Base-by-base conservation (phyloP, 1,140 invertebrate species). In the Eupeodes corollae region DNA sequence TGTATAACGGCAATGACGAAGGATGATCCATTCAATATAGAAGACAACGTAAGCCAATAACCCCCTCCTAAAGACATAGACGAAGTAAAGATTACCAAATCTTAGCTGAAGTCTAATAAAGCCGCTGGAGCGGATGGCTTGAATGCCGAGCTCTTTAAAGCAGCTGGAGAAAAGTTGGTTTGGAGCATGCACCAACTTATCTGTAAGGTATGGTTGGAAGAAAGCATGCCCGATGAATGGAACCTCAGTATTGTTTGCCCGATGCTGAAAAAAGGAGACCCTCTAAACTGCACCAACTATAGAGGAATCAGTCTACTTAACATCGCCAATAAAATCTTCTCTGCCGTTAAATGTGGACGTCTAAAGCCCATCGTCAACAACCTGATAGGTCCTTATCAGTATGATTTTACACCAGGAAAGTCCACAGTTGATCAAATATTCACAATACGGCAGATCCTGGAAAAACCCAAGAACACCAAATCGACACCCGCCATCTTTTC, bases 51-150 rank as follows among this genome's bases (percentile, higher is more conserved):
- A 26, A 8, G 21, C 21, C 21, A 26, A 26, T 8, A 26, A 5
- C 8, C 8, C 21, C 21, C 3, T 26, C 21, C 32, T 19, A 40
- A 40, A 35, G 42, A 21, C 33, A 26, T 30, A 15, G 35, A 45
- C 30, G 59, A 61, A 48, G 40, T 62, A 12, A 26, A 51, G 42
- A 49, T 47, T 21, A 55, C 57, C 10, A 50, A 64, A 40, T 53
- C 46, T 44, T 50, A 51, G 31, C 52, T 64, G 5, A 59, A 58
- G 42, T 57, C 49, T 18, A 52, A 53, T 26, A 66, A 68, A 50
- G 52, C 61, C 10, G 53, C 52, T 14, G 61, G 60, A 30, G 48
- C 50, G 11, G 63, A 63, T 49, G 54, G 55, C 9, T 53, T 66
- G 9, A 50, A 48, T 32, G 51, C 53, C n/a, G 59, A 68, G 34